Evolutionary conservation across 2,113 vertebrate species (phyloP), one percentile per base, ranked within the genome.

Genomic region (Neodontobutis hainanensis): DNA sequence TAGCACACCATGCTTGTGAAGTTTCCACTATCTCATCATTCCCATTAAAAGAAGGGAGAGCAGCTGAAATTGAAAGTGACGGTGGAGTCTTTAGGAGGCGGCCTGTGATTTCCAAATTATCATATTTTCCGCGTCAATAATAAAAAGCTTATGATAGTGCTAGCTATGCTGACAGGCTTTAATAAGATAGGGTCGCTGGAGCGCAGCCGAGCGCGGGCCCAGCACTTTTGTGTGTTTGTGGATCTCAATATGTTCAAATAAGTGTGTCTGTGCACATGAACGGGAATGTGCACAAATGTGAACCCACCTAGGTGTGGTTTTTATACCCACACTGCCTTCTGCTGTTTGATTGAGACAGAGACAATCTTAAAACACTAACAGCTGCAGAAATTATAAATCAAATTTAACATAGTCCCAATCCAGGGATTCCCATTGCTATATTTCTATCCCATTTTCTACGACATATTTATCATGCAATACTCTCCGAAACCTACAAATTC

Each of bases 71-170:
- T 92, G 87, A 90, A 92, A 92, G 86, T 87, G 90, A 90, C 83
- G 78, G 83, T 70, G 71, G 84, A 84, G 88, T 89, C 89, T 90
- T 91, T 90, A 88, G 89, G 90, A 91, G 90, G 85, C 83, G 68
- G 90, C 82, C 82, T 91, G 84, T 91, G 91, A 92, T 93, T 92
- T 91, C 83, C 87, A 90, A 92, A 93, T 93, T 91, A 93, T 92
- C 90, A 92, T 93, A 93, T 92, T 92, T 92, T 92, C 89, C 65
- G 74, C 92, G 91, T 92, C 90, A 90, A 92, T 92, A 93, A 92
- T 92, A 92, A 92, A 92, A 92, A 85, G 90, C 90, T 90, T 90
- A 92, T 92, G 90, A 93, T 92, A 90, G 88, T 85, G 91, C 86
- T 88, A 88, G 90, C 90, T 88, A 84, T 85, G 87, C 91, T 88